Percentiles rank a stretch among this genome's conserved stretches.
Evolutionary conservation across 2,113 vertebrate genomes (phyloP).

Genomic region (Gobio gobio): DNA sequence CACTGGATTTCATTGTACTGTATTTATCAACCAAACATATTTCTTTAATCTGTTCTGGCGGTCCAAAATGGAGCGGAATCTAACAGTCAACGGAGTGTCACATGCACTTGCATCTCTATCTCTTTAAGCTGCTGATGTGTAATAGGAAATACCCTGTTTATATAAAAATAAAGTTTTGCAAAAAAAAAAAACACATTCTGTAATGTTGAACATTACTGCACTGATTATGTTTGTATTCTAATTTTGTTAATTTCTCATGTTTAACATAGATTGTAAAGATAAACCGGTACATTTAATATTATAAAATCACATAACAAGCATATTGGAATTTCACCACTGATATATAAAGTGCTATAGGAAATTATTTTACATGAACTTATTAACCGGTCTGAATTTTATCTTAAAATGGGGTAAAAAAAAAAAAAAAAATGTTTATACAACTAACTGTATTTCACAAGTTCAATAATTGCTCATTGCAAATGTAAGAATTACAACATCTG

Average conservation of each 20-base stretch:
- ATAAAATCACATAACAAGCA: slow-evolving; percentile 21
- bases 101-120: not conserved
- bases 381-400: not conserved
- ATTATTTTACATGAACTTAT: not conserved
- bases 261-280: not conserved
- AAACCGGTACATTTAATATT: not conserved
- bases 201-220: slow-evolving; percentile 8
- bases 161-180: slow-evolving; percentile 40
- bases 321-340: slow-evolving; percentile 2
- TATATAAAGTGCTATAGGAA: slow-evolving; percentile 18
- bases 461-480: slow-evolving; percentile 11
- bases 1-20: slow-evolving; percentile 24
- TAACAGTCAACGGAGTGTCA: slow-evolving; percentile 16
- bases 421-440: not conserved
- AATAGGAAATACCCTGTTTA: slow-evolving; percentile 18
- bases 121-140: slow-evolving; percentile 24
- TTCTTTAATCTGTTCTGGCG: not conserved
- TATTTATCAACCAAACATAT: slow-evolving; percentile 13
- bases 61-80: slow-evolving; percentile 10
- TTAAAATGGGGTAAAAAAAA: not conserved
- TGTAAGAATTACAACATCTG: not conserved
- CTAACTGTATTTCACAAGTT: not conserved
- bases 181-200: not conserved
- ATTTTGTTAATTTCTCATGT: not conserved
- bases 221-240: slow-evolving; percentile 18